Percentiles rank a stretch among this genome's conserved stretches.
phyloP scores from a whole-genome alignment of 2,888 invertebrate genomes.

The Epicampocera succincta region DNA sequence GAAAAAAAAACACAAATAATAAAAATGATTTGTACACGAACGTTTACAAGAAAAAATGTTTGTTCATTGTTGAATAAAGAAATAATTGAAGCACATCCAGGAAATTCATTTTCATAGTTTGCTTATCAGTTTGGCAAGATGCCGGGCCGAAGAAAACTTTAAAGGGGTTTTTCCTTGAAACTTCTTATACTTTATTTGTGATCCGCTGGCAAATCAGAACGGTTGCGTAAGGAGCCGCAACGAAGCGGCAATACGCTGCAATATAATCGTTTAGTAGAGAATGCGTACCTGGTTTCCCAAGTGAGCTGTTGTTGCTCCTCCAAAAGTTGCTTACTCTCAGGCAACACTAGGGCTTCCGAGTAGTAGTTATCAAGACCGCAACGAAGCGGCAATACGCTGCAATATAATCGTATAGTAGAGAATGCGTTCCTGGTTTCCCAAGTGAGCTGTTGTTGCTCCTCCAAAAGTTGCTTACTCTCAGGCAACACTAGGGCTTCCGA shows the following conservation, averaged over 20 bases:
- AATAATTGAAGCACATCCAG: constrained; percentile 69
- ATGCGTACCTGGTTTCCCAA: too few species aligned
- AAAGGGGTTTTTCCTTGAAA: constrained; percentile 11
- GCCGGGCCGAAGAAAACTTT: constrained; percentile 45
- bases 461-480: constrained; percentile 30
- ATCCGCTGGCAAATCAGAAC: constrained; percentile 26
- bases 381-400: neutral
- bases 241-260: neutral
- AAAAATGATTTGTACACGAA: constrained; percentile 62
- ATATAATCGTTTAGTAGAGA: neutral
- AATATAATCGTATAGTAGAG: neutral
- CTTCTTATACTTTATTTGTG: constrained; percentile 14
- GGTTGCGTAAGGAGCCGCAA: neutral
- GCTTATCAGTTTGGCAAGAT: constrained; percentile 68
- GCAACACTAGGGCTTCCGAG: too few species aligned
- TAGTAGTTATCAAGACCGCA: too few species aligned
- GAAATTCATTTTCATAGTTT: constrained; percentile 69
- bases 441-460: neutral
- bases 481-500: too few species aligned
- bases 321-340: too few species aligned
- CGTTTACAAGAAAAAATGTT: constrained; percentile 49
- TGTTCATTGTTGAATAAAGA: constrained; percentile 51
- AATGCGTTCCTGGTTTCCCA: too few species aligned
- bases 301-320: neutral
- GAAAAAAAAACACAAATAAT: constrained; percentile 55